phyloP scores from a whole-genome alignment of 1,140 invertebrate species.

The Hylaeus volcanicus region DNA sequence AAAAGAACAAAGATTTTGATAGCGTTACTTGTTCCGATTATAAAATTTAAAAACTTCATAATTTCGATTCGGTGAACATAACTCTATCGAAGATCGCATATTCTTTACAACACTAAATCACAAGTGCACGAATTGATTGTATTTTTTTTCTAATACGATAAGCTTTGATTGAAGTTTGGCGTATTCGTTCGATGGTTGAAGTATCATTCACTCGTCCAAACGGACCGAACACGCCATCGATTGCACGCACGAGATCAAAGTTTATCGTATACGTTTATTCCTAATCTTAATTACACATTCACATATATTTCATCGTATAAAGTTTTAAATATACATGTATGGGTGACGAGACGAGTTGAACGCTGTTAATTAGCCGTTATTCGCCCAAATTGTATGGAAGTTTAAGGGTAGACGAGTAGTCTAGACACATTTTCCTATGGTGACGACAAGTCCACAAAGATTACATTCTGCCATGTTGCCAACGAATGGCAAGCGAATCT shows the following conservation, averaged over 20 bases:
- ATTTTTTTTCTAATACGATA: constrained; percentile 44
- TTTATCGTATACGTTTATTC: constrained; percentile 40
- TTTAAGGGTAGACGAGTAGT: constrained; percentile 20
- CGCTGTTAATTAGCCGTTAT: constrained; percentile 21
- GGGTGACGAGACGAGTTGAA: constrained; percentile 28
- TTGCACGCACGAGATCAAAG: constrained; percentile 36
- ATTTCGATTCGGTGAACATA: constrained; percentile 27
- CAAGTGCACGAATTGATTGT: constrained; percentile 47
- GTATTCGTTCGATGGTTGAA: constrained; percentile 3
- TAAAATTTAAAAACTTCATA: constrained; percentile 48
- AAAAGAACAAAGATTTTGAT: neutral
- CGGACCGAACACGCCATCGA: constrained; percentile 24
- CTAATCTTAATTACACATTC: constrained; percentile 51
- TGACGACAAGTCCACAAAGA: constrained; percentile 30
- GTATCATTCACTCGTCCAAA: neutral
- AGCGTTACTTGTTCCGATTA: neutral
- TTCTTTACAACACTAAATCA: constrained; percentile 28
- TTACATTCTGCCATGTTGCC: constrained; percentile 8
- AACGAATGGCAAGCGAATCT: constrained; percentile 21
- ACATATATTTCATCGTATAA: constrained; percentile 47
- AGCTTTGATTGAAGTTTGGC: constrained; percentile 41
- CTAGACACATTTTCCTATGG: constrained; percentile 35
- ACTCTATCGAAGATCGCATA: constrained; percentile 19
- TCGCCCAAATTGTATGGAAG: constrained; percentile 36
- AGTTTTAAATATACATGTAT: constrained; percentile 37